phyloP scores from a whole-genome alignment of 35 echinoderm and acorn worm genomes.

The Anneissia japonica region DNA sequence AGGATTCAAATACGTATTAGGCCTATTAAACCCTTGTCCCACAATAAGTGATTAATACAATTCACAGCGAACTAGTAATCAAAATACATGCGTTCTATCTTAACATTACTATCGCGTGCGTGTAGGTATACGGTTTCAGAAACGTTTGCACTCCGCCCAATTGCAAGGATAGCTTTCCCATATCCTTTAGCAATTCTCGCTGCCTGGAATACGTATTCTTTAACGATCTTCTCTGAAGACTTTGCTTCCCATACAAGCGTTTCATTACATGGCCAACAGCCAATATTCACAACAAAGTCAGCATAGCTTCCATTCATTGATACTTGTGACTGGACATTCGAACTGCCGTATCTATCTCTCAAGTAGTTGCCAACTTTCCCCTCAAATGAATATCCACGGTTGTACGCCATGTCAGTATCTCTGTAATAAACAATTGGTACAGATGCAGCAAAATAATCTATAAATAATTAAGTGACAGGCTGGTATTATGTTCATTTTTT shows the following conservation, averaged over 20 bases:
- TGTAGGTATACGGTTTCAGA: not conserved
- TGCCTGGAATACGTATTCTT: not conserved
- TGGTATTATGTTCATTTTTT: too few species aligned
- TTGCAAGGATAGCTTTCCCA: not conserved
- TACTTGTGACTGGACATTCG: not conserved
- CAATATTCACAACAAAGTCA: not conserved
- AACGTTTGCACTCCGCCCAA: not conserved
- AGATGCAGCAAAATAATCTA: too few species aligned
- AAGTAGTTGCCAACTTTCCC: not conserved
- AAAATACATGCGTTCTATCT: not conserved
- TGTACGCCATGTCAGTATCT: not conserved
- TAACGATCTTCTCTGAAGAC: not conserved
- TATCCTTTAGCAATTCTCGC: not conserved
- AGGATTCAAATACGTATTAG: too few species aligned
- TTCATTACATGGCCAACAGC: too few species aligned
- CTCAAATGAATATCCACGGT: not conserved
- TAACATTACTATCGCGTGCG: not conserved
- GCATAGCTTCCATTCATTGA: not conserved
- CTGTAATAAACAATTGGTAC: not conserved
- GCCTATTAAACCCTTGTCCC: too few species aligned
- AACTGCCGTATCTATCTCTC: not conserved
- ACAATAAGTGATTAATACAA: too few species aligned
- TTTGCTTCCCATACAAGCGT: not conserved
- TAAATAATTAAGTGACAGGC: too few species aligned
- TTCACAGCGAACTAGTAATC: too few species aligned